Base-by-base conservation (phyloP, 2,797 vertebrate species). In the Gymnodraco acuticeps region DNA sequence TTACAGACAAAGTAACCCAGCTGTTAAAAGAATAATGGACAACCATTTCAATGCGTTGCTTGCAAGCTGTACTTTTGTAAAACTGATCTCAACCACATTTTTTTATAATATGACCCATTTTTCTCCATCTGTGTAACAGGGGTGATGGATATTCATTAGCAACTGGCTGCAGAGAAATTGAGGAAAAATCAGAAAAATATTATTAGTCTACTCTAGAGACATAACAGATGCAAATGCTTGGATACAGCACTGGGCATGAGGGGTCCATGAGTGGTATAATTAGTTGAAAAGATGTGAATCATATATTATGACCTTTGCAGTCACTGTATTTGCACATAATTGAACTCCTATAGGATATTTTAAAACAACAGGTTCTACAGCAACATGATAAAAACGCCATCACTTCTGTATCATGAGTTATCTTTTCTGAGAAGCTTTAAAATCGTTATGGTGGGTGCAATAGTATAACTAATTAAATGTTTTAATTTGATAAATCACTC, bases 261-360 rank as follows among this genome's bases (percentile, higher is more conserved):
- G 9, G 23, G 56, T 81, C 55, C 70, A 45, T 63, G 46, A 73
- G 67, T 56, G 23, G 59, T 73, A 81, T 68, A 48, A 85, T 70
- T 65, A 31, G 46, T 75, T 51, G 47, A 73, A 70, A 78, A 42
- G 17, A 76, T 70, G 47, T 53, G 63, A 86, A 64, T 78, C 42
- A 72, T 51, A 67, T 51, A 53, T 69, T 70, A 27, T 63, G 62
- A 42, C 27, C 46, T 73, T 76, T 68, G 16, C 64, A 46, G 43
- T 75, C 27, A 16, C 23, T 55, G 27, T 53, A 5, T 75, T 84
- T 78, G 10, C 27, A 47, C 38, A 4, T 60, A 63, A 63, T 45
- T 80, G 54, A 73, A 76, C 31, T 42, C 9, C 3, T 16, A 17
- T 33, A 2, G 31, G 47, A 58, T 45, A 56, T 33, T 56, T 61